Percentiles rank a stretch among this genome's conserved stretches.
Evolutionary conservation across 2,797 vertebrate species (phyloP).

Genomic region (Anolis apletophallus): DNA sequence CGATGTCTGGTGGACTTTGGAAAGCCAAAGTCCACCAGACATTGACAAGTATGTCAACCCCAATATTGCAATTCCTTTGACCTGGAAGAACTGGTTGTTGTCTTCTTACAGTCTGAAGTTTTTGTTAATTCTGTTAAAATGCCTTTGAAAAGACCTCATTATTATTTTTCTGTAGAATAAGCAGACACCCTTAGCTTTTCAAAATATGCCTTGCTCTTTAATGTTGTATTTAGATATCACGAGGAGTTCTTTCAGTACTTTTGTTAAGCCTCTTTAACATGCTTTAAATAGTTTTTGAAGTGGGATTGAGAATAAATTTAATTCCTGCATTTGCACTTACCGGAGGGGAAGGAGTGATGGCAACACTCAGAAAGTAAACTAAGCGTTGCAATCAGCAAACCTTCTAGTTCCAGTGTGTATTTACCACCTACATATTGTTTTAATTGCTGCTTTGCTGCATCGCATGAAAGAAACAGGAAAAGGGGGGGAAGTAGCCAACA

Average conservation of each 20-base stretch:
- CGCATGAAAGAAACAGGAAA: conserved; percentile 39
- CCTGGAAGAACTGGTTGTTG: not conserved
- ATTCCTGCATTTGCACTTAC: conserved; percentile 35
- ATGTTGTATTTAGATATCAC: conserved; percentile 24
- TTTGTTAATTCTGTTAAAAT: not conserved
- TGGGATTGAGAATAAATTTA: conserved; percentile 44
- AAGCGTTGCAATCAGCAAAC: not conserved
- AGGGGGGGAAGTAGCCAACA: conserved; percentile 11
- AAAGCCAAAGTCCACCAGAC: not conserved
- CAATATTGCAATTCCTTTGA: not conserved
- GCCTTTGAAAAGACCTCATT: conserved; percentile 16
- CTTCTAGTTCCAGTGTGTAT: conserved; percentile 18
- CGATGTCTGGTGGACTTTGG: not conserved
- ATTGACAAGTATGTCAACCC: no score
- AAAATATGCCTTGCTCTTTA: conserved; percentile 33
- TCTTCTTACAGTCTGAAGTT: not conserved
- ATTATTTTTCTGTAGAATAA: conserved; percentile 39
- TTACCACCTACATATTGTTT: conserved; percentile 44
- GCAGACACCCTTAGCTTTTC: conserved; percentile 11
- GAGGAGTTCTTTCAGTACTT: conserved; percentile 14
- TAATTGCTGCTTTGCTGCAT: conserved; percentile 38
- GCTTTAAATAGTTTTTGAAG: conserved; percentile 57
- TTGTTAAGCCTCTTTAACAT: conserved; percentile 29
- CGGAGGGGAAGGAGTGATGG: not conserved
- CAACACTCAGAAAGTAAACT: not conserved